Evolutionary conservation across 2,888 invertebrate species (phyloP).

Genomic region (Sarcophaga rosellei): DNA sequence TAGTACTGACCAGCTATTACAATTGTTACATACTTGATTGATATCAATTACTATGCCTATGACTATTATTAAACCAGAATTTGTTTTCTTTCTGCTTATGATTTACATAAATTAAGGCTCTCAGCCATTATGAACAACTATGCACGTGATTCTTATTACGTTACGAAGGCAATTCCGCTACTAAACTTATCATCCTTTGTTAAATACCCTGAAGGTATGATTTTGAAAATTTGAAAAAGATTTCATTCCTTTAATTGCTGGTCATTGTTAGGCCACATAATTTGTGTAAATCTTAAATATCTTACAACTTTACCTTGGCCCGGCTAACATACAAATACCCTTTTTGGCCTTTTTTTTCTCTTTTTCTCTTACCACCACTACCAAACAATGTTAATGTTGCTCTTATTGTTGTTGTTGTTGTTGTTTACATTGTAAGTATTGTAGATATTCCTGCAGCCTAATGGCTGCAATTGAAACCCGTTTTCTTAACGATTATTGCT

Average conservation of each 20-base stretch:
- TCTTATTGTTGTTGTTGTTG: constrained; percentile 12
- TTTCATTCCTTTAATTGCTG: neutral
- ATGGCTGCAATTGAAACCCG: constrained; percentile 48
- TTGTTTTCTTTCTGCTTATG: no score
- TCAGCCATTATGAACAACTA: no score
- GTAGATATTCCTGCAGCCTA: constrained; percentile 1
- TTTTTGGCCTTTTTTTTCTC: neutral
- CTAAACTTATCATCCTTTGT: no score
- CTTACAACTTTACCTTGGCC: neutral
- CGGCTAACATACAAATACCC: neutral
- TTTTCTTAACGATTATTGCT: constrained; percentile 55
- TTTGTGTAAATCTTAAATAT: neutral
- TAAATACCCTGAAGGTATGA: no score
- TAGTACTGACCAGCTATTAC: no score
- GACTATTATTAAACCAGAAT: no score
- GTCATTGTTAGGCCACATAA: neutral
- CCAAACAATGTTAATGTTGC: neutral
- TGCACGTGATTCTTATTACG: no score
- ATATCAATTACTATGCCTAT: no score
- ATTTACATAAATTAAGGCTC: no score
- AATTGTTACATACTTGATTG: no score
- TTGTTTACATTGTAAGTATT: neutral
- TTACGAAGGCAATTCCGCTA: no score
- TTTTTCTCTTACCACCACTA: neutral
- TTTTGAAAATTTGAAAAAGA: neutral